Conservation (phyloP, 2,888 invertebrate genomes). For the Corythucha ciliata region DNA sequence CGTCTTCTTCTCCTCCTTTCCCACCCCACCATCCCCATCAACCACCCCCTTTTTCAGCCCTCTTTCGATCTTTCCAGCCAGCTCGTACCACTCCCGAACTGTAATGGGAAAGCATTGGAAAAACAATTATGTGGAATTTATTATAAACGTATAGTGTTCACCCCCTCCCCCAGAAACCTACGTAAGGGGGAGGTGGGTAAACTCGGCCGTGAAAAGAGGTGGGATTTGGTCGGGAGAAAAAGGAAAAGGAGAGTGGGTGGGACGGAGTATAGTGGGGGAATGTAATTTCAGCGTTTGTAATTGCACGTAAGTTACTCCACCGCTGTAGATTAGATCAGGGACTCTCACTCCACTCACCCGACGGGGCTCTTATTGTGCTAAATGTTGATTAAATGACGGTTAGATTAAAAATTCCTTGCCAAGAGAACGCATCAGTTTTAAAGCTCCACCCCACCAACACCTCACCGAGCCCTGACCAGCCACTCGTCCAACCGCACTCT, state of each 20-base stretch:
- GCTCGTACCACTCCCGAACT: constrained; percentile 17
- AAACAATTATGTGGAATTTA: constrained; percentile 28
- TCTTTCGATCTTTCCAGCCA: neutral
- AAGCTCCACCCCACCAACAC: no score
- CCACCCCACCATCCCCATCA: neutral
- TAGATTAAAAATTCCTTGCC: constrained; percentile 33
- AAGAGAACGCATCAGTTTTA: no score
- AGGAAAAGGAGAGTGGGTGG: constrained; percentile 3
- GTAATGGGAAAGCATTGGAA: constrained; percentile 26
- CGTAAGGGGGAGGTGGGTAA: no score
- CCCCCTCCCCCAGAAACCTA: no score
- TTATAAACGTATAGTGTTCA: constrained; percentile 25
- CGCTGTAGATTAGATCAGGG: constrained; percentile 19
- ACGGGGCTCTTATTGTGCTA: constrained; percentile 29
- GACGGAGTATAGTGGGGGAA: constrained; percentile 9
- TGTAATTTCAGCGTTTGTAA: constrained; percentile 23
- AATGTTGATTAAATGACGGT: constrained; percentile 33
- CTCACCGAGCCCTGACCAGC: no score
- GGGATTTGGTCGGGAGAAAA: neutral
- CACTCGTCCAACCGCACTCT: no score
- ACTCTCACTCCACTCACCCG: neutral
- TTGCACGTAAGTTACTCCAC: constrained; percentile 19
- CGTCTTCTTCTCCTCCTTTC: neutral
- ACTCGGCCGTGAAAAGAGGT: no score
- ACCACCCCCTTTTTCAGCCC: neutral